Conservation (phyloP, 2,113 vertebrate species). For the Microtus ochrogaster region DNA sequence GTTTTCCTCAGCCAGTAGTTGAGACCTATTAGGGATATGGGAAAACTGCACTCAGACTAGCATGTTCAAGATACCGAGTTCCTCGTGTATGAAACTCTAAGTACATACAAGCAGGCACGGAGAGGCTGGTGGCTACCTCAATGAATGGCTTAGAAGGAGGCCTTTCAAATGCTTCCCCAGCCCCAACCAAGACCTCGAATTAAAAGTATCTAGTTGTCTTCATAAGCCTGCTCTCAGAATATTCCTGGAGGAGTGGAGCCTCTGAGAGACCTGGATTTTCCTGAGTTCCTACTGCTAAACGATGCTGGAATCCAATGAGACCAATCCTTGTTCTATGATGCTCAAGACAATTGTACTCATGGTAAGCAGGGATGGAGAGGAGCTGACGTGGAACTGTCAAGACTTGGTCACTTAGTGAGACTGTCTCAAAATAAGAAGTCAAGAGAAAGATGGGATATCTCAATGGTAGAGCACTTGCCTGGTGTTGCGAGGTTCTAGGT, state of each 20-base stretch:
- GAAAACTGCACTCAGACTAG: not conserved
- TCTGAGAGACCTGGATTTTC: not conserved
- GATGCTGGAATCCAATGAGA: not conserved
- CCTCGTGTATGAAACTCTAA: not conserved
- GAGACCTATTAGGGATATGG: no score
- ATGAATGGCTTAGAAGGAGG: not conserved
- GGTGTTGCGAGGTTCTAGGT: not conserved
- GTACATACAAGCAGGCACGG: not conserved
- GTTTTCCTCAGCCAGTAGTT: not conserved
- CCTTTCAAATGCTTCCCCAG: not conserved
- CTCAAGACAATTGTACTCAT: not conserved
- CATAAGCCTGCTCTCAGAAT: not conserved
- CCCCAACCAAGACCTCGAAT: not conserved
- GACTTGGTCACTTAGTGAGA: no score
- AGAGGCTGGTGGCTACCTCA: not conserved
- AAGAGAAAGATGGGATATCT: not conserved
- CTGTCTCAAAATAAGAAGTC: not conserved
- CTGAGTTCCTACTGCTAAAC: not conserved
- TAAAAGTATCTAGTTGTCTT: not conserved
- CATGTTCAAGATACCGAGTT: not conserved
- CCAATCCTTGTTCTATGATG: not conserved
- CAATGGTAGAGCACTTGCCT: not conserved
- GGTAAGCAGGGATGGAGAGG: not conserved
- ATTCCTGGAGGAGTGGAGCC: not conserved
- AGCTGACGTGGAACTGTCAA: not conserved